phyloP scores from a whole-genome alignment of 2,113 vertebrate genomes.

The Scartelaos histophorus region DNA sequence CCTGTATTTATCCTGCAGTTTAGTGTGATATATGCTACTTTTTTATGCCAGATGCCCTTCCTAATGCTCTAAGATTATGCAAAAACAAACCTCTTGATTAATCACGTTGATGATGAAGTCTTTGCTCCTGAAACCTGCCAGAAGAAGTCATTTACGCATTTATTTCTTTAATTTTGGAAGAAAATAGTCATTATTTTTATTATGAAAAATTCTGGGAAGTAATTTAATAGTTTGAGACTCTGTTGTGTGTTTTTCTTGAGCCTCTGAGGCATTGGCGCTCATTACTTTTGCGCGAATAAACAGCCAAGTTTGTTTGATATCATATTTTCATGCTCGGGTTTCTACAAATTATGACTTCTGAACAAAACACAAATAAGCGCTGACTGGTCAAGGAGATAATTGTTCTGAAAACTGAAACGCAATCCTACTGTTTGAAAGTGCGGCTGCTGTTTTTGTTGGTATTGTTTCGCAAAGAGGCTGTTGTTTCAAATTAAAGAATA shows the following conservation, averaged over 20 bases:
- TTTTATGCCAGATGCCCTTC: too few relatives aligned
- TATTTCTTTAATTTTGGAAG: too few relatives aligned
- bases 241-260: background rate
- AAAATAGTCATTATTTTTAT: too few relatives aligned
- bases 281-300: background rate
- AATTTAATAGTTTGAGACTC: background rate
- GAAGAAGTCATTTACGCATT: too few relatives aligned
- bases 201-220: too few relatives aligned
- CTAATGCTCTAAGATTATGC: too few relatives aligned
- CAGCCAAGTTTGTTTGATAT: background rate
- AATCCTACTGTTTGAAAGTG: background rate
- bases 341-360: background rate
- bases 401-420: background rate
- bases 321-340: background rate
- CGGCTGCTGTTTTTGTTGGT: background rate
- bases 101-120: too few relatives aligned
- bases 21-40: too few relatives aligned
- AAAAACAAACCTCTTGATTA: too few relatives aligned
- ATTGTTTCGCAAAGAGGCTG: background rate
- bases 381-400: constrained; percentile 1
- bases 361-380: background rate
- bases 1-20: too few relatives aligned
- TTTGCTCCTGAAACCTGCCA: too few relatives aligned
- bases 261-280: background rate
- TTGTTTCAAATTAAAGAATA: too few relatives aligned